Conservation (phyloP, 92 coral and sea anemone species). For the Actinernus sp. region DNA sequence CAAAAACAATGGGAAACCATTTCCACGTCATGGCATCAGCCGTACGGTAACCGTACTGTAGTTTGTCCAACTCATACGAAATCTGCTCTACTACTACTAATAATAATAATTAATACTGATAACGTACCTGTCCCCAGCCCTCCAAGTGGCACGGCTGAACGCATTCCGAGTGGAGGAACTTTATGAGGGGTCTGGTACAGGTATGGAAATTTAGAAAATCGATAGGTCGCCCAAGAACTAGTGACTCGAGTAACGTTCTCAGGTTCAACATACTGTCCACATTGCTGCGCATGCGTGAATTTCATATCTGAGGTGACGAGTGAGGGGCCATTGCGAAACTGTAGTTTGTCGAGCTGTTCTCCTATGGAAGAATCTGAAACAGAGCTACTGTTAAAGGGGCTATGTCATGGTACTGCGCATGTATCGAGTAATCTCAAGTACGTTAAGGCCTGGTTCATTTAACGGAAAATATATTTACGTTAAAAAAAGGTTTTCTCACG, state of each 20-base stretch:
- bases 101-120: not conserved
- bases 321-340: conserved; percentile 87
- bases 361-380: conserved; percentile 59
- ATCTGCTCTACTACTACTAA: too few species aligned
- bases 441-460: too few species aligned
- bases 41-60: too few species aligned
- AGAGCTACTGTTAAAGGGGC: too few species aligned
- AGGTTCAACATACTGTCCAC: conserved; percentile 84
- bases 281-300: conserved; percentile 68
- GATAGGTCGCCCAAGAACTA: conserved; percentile 68
- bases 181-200: conserved; percentile 68
- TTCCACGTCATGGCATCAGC: too few species aligned
- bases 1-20: too few species aligned
- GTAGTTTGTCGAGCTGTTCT: conserved; percentile 57
- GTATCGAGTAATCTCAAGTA: too few species aligned
- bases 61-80: too few species aligned
- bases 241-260: conserved; percentile 68
- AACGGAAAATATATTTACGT: too few species aligned
- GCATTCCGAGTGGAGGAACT: conserved; percentile 89
- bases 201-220: conserved; percentile 66
- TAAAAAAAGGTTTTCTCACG: too few species aligned
- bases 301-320: conserved; percentile 65
- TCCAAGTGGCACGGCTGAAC: conserved; percentile 93
- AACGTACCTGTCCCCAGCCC: conserved; percentile 91
- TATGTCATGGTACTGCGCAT: too few species aligned